Percentiles rank a stretch among this genome's conserved stretches.
Conservation (phyloP, 2,797 vertebrate genomes). For the Coracias cyanogaster region DNA sequence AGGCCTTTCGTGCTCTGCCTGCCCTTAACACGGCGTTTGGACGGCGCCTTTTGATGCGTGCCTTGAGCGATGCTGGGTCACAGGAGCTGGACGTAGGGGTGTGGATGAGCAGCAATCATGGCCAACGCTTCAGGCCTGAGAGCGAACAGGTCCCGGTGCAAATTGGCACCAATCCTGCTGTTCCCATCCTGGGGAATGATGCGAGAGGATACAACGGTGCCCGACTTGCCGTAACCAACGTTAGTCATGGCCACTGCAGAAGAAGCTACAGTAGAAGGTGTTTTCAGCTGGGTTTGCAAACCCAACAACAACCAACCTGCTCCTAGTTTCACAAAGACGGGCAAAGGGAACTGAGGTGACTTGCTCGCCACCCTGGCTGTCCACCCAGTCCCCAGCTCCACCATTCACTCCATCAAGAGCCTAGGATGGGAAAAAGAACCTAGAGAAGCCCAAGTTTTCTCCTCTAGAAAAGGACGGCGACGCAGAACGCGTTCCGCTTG, state of each 20-base stretch:
- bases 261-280: rapidly evolving
- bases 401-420: not conserved
- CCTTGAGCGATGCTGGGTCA: not conserved
- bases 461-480: rapidly evolving
- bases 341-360: not conserved
- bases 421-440: not conserved
- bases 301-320: rapidly evolving
- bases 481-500: rapidly evolving
- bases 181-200: rapidly evolving
- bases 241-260: rapidly evolving
- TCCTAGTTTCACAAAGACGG: not conserved
- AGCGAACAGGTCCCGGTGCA: not conserved
- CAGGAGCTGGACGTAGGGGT: not conserved
- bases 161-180: no score
- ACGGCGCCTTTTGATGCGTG: rapidly evolving
- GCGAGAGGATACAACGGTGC: not conserved
- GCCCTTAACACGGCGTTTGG: rapidly evolving
- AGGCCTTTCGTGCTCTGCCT: not conserved
- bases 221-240: rapidly evolving
- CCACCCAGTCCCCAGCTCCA: not conserved
- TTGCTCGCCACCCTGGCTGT: rapidly evolving
- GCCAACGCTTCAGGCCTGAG: not conserved
- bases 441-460: rapidly evolving
- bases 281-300: rapidly evolving
- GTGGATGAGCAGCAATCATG: not conserved